Conservation (phyloP, 2,113 vertebrate species). For the Mionectes macconnelli region DNA sequence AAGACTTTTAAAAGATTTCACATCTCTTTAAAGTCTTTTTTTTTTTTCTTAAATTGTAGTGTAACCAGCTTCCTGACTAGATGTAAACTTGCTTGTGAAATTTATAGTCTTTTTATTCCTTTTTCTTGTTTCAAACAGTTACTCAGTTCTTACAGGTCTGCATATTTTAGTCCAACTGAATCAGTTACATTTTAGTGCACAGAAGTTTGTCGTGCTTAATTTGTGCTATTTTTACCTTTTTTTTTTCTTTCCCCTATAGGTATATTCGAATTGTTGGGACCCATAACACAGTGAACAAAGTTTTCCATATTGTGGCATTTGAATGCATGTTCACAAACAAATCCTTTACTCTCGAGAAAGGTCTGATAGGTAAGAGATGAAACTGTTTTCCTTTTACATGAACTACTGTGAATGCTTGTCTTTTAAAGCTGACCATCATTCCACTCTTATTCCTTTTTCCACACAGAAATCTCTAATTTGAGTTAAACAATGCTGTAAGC, state of each 20-base stretch:
- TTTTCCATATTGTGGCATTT: conserved; percentile 97
- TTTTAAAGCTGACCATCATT: background rate
- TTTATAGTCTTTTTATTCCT: background rate
- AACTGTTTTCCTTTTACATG: background rate
- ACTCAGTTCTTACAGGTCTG: background rate
- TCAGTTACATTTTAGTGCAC: background rate
- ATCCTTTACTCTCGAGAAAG: conserved; percentile 88
- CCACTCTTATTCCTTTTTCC: background rate
- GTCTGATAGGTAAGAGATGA: conserved; percentile 86
- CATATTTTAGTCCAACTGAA: background rate
- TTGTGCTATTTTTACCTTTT: background rate
- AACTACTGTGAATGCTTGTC: background rate
- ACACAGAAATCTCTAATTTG: background rate
- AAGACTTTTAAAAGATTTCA: background rate
- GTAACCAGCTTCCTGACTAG: background rate
- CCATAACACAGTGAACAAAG: conserved; percentile 98
- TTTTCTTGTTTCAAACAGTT: background rate
- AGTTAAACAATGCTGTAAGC: background rate
- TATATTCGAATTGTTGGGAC: conserved; percentile 97
- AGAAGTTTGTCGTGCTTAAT: background rate
- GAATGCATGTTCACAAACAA: conserved; percentile 96
- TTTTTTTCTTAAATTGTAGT: background rate
- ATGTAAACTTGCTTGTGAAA: background rate
- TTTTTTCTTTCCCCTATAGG: conserved; percentile 59
- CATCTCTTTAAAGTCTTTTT: background rate